These are phyloP conservation scores for Dysmachus trigonus DNA, from an alignment of 2,888 invertebrate species.

Conservation along the genomic window DNA sequence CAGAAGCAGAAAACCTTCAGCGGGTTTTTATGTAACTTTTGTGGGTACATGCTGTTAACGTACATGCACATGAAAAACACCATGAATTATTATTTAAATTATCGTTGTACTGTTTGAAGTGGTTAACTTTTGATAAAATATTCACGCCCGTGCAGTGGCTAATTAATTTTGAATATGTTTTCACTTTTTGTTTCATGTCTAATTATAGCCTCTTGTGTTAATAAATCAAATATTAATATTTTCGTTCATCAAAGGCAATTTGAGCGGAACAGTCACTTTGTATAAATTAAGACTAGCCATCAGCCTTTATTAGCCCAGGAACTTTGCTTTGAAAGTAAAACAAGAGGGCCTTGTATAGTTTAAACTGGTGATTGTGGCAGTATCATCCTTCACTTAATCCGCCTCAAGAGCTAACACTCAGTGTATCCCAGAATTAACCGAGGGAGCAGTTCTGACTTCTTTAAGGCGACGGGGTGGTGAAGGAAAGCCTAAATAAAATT, in stretches of 20 bases:
- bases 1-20: neutral
- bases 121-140: neutral
- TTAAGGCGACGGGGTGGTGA: neutral
- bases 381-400: neutral
- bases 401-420: neutral
- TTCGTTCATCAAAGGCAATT: neutral
- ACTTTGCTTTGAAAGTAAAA: neutral
- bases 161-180: neutral
- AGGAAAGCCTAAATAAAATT: neutral
- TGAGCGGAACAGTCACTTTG: neutral
- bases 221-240: neutral
- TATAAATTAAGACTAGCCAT: neutral
- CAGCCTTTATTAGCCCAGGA: neutral
- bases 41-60: neutral
- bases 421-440: neutral
- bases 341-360: neutral
- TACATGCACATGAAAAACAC: neutral
- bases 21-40: neutral
- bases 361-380: neutral
- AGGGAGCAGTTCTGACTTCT: neutral
- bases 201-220: neutral
- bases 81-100: neutral
- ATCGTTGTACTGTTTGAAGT: neutral
- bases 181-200: neutral
- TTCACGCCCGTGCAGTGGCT: neutral